Evolutionary conservation across 2,113 vertebrate species (phyloP).

Genomic region (Xiphophorus hellerii): DNA sequence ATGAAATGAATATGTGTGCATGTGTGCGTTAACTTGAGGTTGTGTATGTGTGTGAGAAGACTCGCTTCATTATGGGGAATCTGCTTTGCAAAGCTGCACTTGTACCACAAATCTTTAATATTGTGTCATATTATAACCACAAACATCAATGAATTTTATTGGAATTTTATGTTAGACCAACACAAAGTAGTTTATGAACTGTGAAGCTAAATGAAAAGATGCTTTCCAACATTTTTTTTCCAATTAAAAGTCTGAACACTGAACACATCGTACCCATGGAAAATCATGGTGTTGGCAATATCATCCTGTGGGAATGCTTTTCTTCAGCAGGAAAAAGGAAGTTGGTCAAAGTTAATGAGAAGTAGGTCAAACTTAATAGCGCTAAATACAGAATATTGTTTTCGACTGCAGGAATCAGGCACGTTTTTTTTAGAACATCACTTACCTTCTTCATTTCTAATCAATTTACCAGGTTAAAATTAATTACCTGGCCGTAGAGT

Average conservation of each 20-base stretch:
- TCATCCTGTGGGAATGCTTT: background rate
- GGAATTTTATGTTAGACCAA: background rate
- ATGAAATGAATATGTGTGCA: slow-evolving; percentile 43
- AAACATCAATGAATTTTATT: background rate
- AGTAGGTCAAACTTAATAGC: no score
- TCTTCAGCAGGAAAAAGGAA: background rate
- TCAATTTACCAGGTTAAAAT: no score
- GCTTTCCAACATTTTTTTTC: background rate
- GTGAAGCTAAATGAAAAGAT: background rate
- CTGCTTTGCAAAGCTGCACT: background rate
- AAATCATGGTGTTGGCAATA: no score
- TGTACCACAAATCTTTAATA: background rate
- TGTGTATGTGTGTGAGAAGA: slow-evolving; percentile 1
- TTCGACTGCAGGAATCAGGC: no score
- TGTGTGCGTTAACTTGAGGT: background rate
- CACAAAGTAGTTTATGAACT: background rate
- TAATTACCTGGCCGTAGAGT: no score
- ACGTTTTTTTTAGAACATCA: no score
- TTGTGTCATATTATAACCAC: background rate
- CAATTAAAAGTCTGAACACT: background rate
- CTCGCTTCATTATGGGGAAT: background rate
- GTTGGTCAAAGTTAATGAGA: background rate
- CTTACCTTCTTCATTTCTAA: no score
- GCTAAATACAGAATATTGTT: no score
- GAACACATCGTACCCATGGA: background rate